Percentiles rank a stretch among this genome's conserved stretches.
Conservation (phyloP, 2,113 vertebrate species). For the Megaceryle maxima region DNA sequence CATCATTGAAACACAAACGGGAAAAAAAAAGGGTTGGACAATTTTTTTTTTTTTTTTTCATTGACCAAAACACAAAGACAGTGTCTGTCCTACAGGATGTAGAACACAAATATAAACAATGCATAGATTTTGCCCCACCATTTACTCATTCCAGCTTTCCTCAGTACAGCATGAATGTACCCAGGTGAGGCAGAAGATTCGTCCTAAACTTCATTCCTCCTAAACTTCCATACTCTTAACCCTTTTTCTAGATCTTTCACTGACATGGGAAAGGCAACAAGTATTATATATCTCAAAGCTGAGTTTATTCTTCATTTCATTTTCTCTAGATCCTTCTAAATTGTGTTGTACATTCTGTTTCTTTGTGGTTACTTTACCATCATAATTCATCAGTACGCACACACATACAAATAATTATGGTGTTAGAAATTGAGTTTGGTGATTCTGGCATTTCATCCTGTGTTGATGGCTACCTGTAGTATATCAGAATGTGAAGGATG, state of each 20-base stretch:
- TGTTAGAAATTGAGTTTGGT: not conserved
- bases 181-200: not conserved
- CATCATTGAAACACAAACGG: not conserved
- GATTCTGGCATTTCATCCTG: not conserved
- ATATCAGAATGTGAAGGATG: not conserved
- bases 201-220: not conserved
- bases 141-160: not conserved
- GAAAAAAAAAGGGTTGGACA: not conserved
- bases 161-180: not conserved
- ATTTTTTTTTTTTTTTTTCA: not conserved
- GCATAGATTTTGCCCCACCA: not conserved
- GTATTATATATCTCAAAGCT: not conserved
- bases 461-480: not conserved
- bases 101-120: not conserved
- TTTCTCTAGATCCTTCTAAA: not conserved
- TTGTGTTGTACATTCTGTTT: not conserved
- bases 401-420: not conserved
- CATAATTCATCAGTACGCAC: not conserved
- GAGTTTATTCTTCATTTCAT: not conserved
- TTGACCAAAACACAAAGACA: not conserved
- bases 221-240: not conserved
- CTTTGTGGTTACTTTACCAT: not conserved
- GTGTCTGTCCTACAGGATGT: not conserved
- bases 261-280: not conserved
- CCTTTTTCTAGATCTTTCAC: not conserved